Percentiles rank a stretch among this genome's conserved stretches.
Conservation (phyloP, 2,888 invertebrate genomes). For the Xanthia icteritia region DNA sequence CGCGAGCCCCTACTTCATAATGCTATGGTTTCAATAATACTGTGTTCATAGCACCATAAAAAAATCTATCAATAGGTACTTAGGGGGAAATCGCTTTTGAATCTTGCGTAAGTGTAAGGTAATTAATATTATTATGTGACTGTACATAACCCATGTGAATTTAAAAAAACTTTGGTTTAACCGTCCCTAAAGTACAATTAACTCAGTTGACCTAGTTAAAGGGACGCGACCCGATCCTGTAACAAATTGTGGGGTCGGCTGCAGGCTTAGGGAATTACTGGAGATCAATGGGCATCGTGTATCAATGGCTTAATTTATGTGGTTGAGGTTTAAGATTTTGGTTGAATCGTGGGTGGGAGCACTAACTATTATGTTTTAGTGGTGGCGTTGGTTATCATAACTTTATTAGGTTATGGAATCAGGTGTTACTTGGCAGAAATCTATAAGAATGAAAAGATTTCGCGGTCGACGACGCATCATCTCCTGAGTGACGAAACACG, state of each 20-base stretch:
- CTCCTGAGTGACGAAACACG: neutral
- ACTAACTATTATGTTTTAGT: neutral
- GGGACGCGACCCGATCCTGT: slow-evolving; percentile 41
- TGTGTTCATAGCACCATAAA: neutral
- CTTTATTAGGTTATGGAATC: neutral
- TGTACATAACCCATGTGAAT: slow-evolving; percentile 8
- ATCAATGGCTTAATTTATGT: slow-evolving; percentile 62
- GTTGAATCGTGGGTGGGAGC: neutral
- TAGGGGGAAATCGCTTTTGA: neutral
- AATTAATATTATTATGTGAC: no score
- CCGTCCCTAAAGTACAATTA: slow-evolving; percentile 59
- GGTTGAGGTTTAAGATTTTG: slow-evolving; percentile 28
- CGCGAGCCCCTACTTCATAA: neutral
- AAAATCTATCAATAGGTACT: neutral
- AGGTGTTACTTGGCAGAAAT: neutral
- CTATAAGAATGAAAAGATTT: no score
- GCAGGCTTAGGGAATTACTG: slow-evolving; percentile 57
- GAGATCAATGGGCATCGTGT: slow-evolving; percentile 61
- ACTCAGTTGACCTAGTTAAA: slow-evolving; percentile 59
- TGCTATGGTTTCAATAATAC: neutral
- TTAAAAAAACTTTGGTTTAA: slow-evolving; percentile 43
- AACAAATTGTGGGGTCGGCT: slow-evolving; percentile 60
- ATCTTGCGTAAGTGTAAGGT: neutral
- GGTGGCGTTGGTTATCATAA: neutral
- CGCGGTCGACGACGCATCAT: neutral